Evolutionary conservation across 2,797 vertebrate species (phyloP), one percentile per base, ranked within the genome.

Genomic region (Clamator glandarius): DNA sequence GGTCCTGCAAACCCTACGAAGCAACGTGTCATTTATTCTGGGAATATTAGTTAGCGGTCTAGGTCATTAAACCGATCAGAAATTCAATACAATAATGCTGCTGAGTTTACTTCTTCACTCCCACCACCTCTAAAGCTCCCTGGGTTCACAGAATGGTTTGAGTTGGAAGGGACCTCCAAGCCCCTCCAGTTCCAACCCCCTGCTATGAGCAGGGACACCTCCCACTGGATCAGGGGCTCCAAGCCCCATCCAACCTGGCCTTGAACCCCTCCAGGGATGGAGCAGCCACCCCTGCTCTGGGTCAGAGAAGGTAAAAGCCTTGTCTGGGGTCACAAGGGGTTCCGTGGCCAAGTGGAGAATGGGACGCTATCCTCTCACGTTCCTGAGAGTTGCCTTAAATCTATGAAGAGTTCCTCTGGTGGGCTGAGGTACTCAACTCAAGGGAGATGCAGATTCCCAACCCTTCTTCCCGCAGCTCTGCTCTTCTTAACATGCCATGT

Each of bases 311-410:
- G 28, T 33, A 52, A 75, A 76, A 46, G 29, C 44, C 25, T 58
- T 24, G 28, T 24, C 50, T 29, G 13, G 41, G 18, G 31, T 48
- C 33, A 23, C 44, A 8, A 12, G 10, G 57, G 15, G 31, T 59
- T 11, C 55, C 1, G 1, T 8, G 23, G 24, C 58, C 9, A 15
- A 57, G 75, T 2, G 0, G 31, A 67, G 16, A 48, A 68, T 6
- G 21, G 25, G 33, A 58, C 11, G 17, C 55, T 55, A 35, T 61
- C 23, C 48, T 50, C 39, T 33, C 28, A 25, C 33, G 25, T n/a
- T 76, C 44, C 52, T 35, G 39, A 15, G 0, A 1, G 28, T 13
- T 70, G 31, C 64, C 26, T 42, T 55, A 61, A 66, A 54, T 5
- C 33, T 31, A 19, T 8, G 14, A 75, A 21, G 5, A 23, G 8